Base-by-base conservation (phyloP, 2,797 vertebrate species). In the Enteromius radiatus region DNA sequence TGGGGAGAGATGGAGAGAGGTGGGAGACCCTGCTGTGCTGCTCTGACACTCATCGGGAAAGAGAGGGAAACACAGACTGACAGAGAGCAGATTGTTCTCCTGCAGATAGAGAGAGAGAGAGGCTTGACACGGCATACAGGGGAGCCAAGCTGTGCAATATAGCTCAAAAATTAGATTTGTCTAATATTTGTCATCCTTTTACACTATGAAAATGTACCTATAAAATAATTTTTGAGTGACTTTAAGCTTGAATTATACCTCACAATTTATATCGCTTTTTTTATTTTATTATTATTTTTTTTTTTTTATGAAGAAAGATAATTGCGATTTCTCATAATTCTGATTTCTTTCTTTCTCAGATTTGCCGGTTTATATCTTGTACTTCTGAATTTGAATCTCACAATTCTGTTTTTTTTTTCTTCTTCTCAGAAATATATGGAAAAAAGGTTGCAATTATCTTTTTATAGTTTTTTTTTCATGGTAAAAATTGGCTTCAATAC, bases 41-140 rank as follows among this genome's bases (percentile, higher is more conserved):
- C 56, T 38, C 64, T 31, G 82, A 81, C 56, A 68, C 33, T 47
- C 65, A 45, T 64, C 43, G 6, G 67, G 54, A 81, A 76, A 74
- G 38, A 69, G 71, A 56, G 31, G 36, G 59, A 78, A 82, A 74
- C 56, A 31, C 21, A 74, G 41, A 67, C 64, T 69, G 80, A 75
- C 76, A 79, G 76, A 31, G 36, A 85, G 76, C 64, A 86, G 47
- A 84, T 70, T 76, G 71, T 36, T 68, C 61, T 45, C 36, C 65
- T 63, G n/a, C 59, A 61, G 33, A 61, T 3, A 80, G 33, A 70
- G 71, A 82, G 47, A 36, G 28, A 69, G n/a, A 21, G 65, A 63
- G 47, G 74, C n/a, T 47, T 54, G 77, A 67, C 81, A 74, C 1
- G 7, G 21, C 63, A 52, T 19, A 12, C 9, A 64, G 70, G 36